Evolutionary conservation across 2,797 vertebrate genomes (phyloP).

Genomic region (Siniperca undulata): DNA sequence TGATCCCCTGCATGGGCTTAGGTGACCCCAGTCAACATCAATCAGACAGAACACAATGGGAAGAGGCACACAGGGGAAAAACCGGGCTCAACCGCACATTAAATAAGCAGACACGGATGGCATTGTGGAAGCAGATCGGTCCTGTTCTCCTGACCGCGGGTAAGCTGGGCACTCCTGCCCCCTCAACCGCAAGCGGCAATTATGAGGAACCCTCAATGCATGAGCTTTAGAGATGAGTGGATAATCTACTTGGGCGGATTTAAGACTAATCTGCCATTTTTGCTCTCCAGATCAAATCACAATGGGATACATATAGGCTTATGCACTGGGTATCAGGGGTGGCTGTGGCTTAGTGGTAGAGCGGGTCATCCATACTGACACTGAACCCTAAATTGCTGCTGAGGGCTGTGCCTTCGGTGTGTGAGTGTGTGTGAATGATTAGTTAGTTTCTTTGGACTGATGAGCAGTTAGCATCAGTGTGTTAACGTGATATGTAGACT

Average conservation of each 20-base stretch:
- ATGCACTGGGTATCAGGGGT: slow-evolving; percentile 37
- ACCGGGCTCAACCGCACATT: slow-evolving; percentile 74
- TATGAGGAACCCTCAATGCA: slow-evolving; percentile 83
- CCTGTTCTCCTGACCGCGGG: slow-evolving; percentile 59
- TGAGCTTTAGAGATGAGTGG: slow-evolving; percentile 87
- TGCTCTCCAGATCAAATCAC: slow-evolving; percentile 82
- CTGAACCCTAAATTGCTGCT: too few relatives aligned
- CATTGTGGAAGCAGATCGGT: slow-evolving; percentile 72
- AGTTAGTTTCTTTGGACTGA: too few relatives aligned
- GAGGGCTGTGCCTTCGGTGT: too few relatives aligned
- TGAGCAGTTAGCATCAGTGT: too few relatives aligned
- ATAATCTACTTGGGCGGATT: slow-evolving; percentile 85
- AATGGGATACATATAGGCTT: slow-evolving; percentile 73
- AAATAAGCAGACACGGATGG: slow-evolving; percentile 77
- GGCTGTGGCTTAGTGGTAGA: too few relatives aligned
- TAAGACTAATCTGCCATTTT: slow-evolving; percentile 84
- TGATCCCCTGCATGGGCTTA: slow-evolving; percentile 79
- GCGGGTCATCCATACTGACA: too few relatives aligned
- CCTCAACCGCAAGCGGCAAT: slow-evolving; percentile 74
- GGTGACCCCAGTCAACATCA: slow-evolving; percentile 86
- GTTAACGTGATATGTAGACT: too few relatives aligned
- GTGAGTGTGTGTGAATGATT: too few relatives aligned
- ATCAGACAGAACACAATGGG: slow-evolving; percentile 81
- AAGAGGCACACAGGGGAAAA: slow-evolving; percentile 75
- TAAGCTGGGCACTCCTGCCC: slow-evolving; percentile 75